Evolutionary conservation across 2,797 vertebrate species (phyloP).

Genomic region (Okamejei kenojei): DNA sequence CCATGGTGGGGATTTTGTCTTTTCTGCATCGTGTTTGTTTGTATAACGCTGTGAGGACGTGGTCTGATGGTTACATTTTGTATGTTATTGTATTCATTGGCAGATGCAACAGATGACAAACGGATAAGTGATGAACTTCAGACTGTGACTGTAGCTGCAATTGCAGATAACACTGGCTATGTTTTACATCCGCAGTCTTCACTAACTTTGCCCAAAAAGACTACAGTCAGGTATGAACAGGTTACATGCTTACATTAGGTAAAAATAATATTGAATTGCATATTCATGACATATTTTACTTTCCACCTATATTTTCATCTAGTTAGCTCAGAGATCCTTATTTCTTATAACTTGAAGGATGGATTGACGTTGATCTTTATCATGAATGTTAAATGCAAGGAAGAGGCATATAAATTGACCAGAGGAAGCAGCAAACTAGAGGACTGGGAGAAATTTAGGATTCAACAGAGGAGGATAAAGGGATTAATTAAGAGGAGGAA

Average conservation of each 20-base stretch:
- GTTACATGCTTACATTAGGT: background rate
- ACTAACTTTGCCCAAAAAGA: conserved; percentile 47
- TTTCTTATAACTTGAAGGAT: background rate
- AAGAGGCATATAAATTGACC: too few species aligned
- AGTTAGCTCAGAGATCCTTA: background rate
- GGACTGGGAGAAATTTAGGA: too few species aligned
- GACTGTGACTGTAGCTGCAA: conserved; percentile 49
- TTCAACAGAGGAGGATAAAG: too few species aligned
- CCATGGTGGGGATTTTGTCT: background rate
- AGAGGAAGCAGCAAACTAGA: too few species aligned
- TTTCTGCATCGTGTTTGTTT: background rate
- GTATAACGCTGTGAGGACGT: background rate
- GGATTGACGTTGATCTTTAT: background rate
- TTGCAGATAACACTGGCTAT: conserved; percentile 52
- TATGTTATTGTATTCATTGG: conserved; percentile 41
- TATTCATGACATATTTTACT: background rate
- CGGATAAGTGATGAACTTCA: conserved; percentile 49
- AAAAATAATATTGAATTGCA: background rate
- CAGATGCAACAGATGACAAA: conserved; percentile 57
- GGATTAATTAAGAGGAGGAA: too few species aligned
- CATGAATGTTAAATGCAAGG: background rate
- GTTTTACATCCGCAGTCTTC: conserved; percentile 55
- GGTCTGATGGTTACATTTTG: background rate
- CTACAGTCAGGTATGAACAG: conserved; percentile 50
- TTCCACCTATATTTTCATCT: background rate